A percentile compares a stretch with the other conserved stretches of the same genome.
phyloP scores from a whole-genome alignment of 1,140 invertebrate species.

The Lethrus apterus region DNA sequence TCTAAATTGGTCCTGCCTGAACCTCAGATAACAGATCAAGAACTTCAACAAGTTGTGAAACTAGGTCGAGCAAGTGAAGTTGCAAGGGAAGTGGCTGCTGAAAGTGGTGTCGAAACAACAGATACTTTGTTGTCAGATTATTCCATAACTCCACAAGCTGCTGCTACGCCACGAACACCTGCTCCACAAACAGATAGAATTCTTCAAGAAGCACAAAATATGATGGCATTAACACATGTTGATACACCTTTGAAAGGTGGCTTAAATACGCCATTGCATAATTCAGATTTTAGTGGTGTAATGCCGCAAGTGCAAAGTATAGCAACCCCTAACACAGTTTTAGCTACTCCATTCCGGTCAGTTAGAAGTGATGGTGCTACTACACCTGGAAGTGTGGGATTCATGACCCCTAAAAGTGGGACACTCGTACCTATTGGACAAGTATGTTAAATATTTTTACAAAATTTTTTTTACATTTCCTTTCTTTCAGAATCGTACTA shows the following conservation, averaged over 20 bases:
- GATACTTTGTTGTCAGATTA: constrained; percentile 90
- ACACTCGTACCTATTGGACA: constrained; percentile 37
- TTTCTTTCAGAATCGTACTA: not conserved
- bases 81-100: constrained; percentile 83
- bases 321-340: constrained; percentile 90
- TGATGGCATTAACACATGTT: constrained; percentile 95
- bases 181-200: constrained; percentile 63
- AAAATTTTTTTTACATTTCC: not conserved
- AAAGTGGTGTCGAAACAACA: constrained; percentile 71
- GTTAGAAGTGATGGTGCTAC: constrained; percentile 39
- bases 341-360: constrained; percentile 85
- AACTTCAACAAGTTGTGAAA: constrained; percentile 91
- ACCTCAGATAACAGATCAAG: constrained; percentile 94
- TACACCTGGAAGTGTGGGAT: constrained; percentile 45
- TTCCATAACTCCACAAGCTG: constrained; percentile 68
- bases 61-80: constrained; percentile 91
- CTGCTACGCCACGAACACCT: constrained; percentile 81
- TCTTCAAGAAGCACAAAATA: constrained; percentile 93
- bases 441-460: constrained; percentile 5
- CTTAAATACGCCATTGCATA: constrained; percentile 84
- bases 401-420: constrained; percentile 44
- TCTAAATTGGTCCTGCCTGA: constrained; percentile 94
- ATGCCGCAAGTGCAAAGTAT: constrained; percentile 65
- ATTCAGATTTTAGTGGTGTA: constrained; percentile 80
- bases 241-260: constrained; percentile 97